These are phyloP conservation scores for Phalacrocorax aristotelis DNA, from an alignment of 2,113 vertebrate species.

Conservation along the genomic window DNA sequence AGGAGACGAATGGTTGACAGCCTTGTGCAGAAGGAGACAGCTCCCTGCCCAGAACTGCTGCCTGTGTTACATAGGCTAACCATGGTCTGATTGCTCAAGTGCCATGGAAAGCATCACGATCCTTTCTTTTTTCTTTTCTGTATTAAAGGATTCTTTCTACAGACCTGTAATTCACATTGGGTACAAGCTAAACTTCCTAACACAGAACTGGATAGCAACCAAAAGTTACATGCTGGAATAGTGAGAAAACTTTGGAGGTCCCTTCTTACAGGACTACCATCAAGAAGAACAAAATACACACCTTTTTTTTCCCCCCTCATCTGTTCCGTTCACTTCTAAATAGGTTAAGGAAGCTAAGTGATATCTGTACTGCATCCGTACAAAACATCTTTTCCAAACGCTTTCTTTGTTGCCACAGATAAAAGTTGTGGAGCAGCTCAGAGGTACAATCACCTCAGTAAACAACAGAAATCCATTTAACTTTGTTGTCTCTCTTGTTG, in stretches of 20 bases:
- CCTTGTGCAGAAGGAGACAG: neutral
- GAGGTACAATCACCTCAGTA: neutral
- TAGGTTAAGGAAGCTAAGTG: neutral
- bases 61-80: neutral
- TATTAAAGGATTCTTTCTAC: neutral
- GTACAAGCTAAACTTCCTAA: neutral
- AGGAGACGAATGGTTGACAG: neutral
- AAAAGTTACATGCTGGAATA: neutral
- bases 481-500: neutral
- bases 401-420: neutral
- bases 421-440: neutral
- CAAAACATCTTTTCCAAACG: neutral
- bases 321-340: neutral
- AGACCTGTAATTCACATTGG: neutral
- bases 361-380: neutral
- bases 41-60: neutral
- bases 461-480: neutral
- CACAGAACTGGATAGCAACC: neutral
- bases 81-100: neutral
- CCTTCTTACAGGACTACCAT: neutral
- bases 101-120: neutral
- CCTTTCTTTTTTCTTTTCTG: neutral
- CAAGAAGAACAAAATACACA: neutral
- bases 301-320: rapidly evolving
- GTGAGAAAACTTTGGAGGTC: neutral